These are phyloP conservation scores for Balaeniceps rex DNA, from an alignment of 2,113 vertebrate genomes.

Conservation along the genomic window DNA sequence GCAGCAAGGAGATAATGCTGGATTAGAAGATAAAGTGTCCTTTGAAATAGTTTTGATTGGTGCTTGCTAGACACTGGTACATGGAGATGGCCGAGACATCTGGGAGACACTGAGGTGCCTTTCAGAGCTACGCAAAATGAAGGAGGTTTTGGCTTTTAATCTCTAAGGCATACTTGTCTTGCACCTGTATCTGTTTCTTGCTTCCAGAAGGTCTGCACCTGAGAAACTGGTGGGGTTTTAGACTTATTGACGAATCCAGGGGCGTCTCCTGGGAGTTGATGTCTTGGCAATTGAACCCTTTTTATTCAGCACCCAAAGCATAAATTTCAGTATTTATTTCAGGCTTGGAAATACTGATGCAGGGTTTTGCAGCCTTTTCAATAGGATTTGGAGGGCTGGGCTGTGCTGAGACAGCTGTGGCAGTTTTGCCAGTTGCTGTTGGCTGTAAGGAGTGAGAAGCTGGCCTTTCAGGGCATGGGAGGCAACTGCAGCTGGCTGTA, in stretches of 20 bases:
- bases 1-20: not conserved
- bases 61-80: not conserved
- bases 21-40: not conserved
- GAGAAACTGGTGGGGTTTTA: not conserved
- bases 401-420: not conserved
- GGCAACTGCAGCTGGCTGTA: accelerated
- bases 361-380: not conserved
- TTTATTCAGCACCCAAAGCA: not conserved
- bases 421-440: not conserved
- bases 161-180: not conserved
- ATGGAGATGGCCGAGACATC: not conserved
- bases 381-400: not conserved
- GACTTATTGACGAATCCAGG: not conserved
- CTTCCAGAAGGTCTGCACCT: not conserved
- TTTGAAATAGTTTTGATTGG: not conserved
- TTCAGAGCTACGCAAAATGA: not conserved
- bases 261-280: not conserved
- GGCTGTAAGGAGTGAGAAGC: not conserved
- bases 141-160: not conserved
- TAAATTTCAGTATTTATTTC: not conserved
- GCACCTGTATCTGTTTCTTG: not conserved
- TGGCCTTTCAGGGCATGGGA: not conserved
- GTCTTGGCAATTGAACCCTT: not conserved
- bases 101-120: not conserved
- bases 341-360: not conserved